Conservation (phyloP, 2,797 vertebrate genomes). For the Cryptoblepharus egeriae region DNA sequence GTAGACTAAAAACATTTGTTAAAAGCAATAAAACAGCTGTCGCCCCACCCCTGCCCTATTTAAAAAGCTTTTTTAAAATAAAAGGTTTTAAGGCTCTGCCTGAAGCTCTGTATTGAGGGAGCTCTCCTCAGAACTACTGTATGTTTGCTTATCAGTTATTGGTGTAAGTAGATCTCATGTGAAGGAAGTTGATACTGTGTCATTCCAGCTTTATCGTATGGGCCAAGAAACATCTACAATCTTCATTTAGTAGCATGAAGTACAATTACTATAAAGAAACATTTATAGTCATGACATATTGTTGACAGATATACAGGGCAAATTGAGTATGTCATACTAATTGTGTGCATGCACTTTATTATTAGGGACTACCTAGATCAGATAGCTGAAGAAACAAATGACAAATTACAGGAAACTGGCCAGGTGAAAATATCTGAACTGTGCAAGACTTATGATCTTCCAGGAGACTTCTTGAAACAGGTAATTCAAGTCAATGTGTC, state of each 20-base stretch:
- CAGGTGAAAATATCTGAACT: conserved; percentile 92
- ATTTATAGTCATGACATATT: background rate
- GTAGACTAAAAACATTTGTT: no score
- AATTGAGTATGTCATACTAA: conserved; percentile 22
- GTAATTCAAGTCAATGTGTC: conserved; percentile 68
- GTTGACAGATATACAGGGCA: background rate
- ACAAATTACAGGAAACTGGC: conserved; percentile 94
- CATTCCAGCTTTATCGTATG: background rate
- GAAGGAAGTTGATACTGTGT: background rate
- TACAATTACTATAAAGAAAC: background rate
- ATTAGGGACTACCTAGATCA: conserved; percentile 88
- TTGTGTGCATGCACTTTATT: conserved; percentile 16
- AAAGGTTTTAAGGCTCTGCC: no score
- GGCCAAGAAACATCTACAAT: background rate
- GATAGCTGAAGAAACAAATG: conserved; percentile 94
- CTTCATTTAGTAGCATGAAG: background rate
- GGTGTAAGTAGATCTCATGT: background rate
- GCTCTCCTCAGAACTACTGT: no score
- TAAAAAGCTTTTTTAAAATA: no score
- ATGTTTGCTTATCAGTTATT: background rate
- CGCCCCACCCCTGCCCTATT: no score
- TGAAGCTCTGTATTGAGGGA: no score
- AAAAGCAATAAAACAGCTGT: no score
- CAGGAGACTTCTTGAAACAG: conserved; percentile 92
- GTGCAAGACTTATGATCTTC: conserved; percentile 92